Evolutionary conservation across 2,113 vertebrate genomes (phyloP).

Genomic region (Paracanthobrama guichenoti): DNA sequence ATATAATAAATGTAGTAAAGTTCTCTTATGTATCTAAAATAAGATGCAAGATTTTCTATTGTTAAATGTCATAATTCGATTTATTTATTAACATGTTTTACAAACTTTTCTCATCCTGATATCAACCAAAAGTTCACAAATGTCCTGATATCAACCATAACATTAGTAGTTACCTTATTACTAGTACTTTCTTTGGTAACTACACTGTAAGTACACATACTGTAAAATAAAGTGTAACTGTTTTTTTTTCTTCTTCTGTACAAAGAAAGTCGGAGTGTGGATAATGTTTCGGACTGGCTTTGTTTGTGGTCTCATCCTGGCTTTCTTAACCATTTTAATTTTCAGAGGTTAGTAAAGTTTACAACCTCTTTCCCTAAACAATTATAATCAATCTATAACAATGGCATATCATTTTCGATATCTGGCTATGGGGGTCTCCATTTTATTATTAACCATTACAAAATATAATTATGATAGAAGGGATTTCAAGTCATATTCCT

Average conservation of each 20-base stretch:
- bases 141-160: no score
- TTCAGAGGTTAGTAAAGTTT: slow-evolving; percentile 54
- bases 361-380: background rate
- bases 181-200: no score
- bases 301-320: slow-evolving; percentile 57
- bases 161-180: no score
- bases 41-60: no score
- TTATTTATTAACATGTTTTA: no score
- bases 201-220: no score
- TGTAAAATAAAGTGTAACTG: no score
- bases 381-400: background rate
- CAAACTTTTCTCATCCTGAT: no score
- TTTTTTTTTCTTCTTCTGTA: slow-evolving; percentile 20
- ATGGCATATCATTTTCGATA: background rate
- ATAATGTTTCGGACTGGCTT: slow-evolving; percentile 60
- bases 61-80: no score
- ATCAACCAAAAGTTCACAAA: no score
- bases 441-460: background rate
- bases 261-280: slow-evolving; percentile 53
- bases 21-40: no score
- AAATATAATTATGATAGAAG: background rate
- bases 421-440: background rate
- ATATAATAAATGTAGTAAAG: background rate
- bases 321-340: slow-evolving; percentile 51
- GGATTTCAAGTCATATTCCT: background rate